These are phyloP conservation scores for Amphiprion ocellaris DNA, from an alignment of 2,113 vertebrate genomes.

Conservation along the genomic window DNA sequence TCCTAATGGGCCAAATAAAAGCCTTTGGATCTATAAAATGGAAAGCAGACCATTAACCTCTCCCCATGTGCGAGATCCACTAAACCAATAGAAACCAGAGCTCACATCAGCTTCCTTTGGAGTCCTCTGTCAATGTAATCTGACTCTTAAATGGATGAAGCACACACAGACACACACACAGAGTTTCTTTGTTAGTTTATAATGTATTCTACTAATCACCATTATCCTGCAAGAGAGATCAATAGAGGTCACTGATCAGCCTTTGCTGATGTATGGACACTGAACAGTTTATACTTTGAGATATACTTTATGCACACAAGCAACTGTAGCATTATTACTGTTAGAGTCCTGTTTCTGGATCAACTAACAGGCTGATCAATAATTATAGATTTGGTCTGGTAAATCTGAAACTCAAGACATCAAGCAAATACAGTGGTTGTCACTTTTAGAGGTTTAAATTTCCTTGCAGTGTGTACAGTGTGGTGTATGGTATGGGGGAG, in stretches of 20 bases:
- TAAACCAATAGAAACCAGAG: constrained; percentile 61
- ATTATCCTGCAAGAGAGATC: constrained; percentile 34
- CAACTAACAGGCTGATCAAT: constrained; percentile 60
- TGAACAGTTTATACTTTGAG: constrained; percentile 10
- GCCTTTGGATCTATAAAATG: constrained; percentile 77
- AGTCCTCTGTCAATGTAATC: constrained; percentile 55
- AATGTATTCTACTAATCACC: constrained; percentile 36
- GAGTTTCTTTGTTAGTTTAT: constrained; percentile 3
- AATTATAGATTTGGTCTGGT: constrained; percentile 55
- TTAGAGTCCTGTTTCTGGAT: constrained; percentile 47
- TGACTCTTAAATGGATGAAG: constrained; percentile 61
- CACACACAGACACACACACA: constrained; percentile 20
- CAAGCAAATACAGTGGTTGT: background rate
- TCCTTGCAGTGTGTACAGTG: background rate
- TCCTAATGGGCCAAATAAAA: constrained; percentile 76
- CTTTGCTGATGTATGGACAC: constrained; percentile 18
- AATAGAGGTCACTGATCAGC: constrained; percentile 34
- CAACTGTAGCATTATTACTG: constrained; percentile 12
- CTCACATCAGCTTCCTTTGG: constrained; percentile 49
- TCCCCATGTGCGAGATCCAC: constrained; percentile 25
- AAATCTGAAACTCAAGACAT: constrained; percentile 45
- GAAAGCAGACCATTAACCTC: constrained; percentile 66
- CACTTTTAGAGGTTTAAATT: background rate
- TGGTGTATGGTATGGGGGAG: background rate
- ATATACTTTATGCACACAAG: constrained; percentile 13